Evolutionary conservation across 2,888 invertebrate species (phyloP), one percentile per base, ranked within the genome.

Genomic region (Fabriciana adippe): DNA sequence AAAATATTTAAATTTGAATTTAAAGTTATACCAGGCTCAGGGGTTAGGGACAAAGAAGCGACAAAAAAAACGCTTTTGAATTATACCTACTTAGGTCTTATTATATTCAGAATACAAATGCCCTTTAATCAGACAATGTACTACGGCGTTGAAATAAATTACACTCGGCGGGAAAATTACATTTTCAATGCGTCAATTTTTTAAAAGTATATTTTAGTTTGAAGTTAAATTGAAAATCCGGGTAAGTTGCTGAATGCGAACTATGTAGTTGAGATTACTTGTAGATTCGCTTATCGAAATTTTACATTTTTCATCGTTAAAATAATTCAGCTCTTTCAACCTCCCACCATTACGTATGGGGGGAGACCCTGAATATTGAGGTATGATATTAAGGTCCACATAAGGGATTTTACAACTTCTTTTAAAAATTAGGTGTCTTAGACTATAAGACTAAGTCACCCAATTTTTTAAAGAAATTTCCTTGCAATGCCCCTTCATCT

Each of bases 41-140:
- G 48, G 48, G 26, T 53, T 21, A 51, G 1, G 31, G 14, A 18
- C 35, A 41, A 53, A 56, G 48, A 48, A 31, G 16, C 41, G 16
- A 55, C 55, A 61, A 64, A 68, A 55, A 64, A 35, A 64, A 18
- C 47, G 54, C 54, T 66, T 70, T 63, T 61, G 60, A 60, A 62
- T 64, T 62, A 61, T 64, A 71, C 64, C 69, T 63, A 69, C 56
- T 69, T 64, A 67, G 64, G 31, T 69, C 61, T 64, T 48, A 66
- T 57, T 69, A 60, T 61, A 54, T 66, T 60, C 64, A 45, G 71
- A 69, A 71, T 71, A 69, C 66, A 69, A 71, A 71, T 69, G 71
- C 31, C 48, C 64, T 21, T 53, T 71, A 71, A 71, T 69, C 66
- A 69, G 66, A 53, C 66, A 64, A 66, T 63, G 63, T 63, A 70